A percentile compares a stretch with the other conserved stretches of the same genome.
These are phyloP conservation scores for Tetrapedia diversipes DNA, from an alignment of 2,888 invertebrate genomes.

Conservation along the genomic window DNA sequence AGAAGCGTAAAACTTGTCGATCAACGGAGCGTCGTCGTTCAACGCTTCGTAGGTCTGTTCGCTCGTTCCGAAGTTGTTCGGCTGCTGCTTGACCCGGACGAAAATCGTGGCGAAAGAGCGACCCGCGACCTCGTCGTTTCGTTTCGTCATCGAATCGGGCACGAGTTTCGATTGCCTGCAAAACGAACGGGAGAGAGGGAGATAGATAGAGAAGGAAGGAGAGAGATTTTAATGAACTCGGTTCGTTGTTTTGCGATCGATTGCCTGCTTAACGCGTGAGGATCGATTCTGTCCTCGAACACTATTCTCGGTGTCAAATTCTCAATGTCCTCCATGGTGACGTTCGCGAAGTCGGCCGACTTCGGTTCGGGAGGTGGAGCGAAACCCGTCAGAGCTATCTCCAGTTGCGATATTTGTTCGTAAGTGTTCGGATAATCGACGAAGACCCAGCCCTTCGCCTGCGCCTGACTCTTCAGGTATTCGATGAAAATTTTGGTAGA, in stretches of 20 bases:
- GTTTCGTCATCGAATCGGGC: slow-evolving; percentile 83
- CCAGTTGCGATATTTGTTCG: slow-evolving; percentile 85
- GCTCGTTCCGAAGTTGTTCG: slow-evolving; percentile 29
- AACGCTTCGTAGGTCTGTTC: slow-evolving; percentile 42
- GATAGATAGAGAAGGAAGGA: too few species aligned
- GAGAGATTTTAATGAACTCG: too few species aligned
- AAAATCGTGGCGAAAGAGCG: slow-evolving; percentile 85
- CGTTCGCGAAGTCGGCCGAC: slow-evolving; percentile 36
- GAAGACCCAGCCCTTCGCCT: slow-evolving; percentile 86
- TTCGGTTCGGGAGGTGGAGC: slow-evolving; percentile 81
- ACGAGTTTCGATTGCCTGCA: slow-evolving; percentile 84
- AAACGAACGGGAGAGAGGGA: not conserved
- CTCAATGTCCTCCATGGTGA: slow-evolving; percentile 70
- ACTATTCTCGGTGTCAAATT: slow-evolving; percentile 65
- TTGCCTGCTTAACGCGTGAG: slow-evolving; percentile 74
- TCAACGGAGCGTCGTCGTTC: slow-evolving; percentile 82
- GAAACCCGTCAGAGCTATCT: slow-evolving; percentile 85
- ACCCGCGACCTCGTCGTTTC: slow-evolving; percentile 21
- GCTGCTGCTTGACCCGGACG: slow-evolving; percentile 81
- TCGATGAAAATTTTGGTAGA: slow-evolving; percentile 86
- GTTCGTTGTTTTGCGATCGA: not conserved
- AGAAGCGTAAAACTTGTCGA: slow-evolving; percentile 86
- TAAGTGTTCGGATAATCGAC: slow-evolving; percentile 86
- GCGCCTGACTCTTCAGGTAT: slow-evolving; percentile 84
- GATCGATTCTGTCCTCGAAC: slow-evolving; percentile 83